Evolutionary conservation across 2,888 invertebrate genomes (phyloP).

Genomic region (Aethes cnicana): DNA sequence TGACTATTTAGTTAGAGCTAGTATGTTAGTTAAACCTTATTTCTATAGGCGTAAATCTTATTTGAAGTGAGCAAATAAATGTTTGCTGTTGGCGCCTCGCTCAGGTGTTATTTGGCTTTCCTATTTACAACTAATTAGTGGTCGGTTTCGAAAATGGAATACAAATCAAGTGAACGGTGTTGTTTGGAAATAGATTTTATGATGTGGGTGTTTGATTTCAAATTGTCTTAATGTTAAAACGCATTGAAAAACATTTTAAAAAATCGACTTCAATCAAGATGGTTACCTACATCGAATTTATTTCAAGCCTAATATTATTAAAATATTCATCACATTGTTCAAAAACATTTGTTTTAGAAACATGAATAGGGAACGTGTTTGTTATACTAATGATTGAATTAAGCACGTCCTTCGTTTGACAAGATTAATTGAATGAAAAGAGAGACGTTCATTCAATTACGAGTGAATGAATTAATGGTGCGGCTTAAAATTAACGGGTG

Average conservation of each 20-base stretch:
- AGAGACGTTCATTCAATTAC: constrained; percentile 48
- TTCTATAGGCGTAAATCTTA: background rate
- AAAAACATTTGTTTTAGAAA: constrained; percentile 16
- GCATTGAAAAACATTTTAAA: too few species aligned
- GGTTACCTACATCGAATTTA: too few species aligned
- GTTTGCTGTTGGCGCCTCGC: constrained; percentile 15
- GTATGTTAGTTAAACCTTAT: background rate
- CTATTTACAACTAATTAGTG: constrained; percentile 18
- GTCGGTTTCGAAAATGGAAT: background rate
- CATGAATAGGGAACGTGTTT: constrained; percentile 27
- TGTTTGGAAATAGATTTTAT: background rate
- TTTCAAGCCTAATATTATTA: constrained; percentile 8
- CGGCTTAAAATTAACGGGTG: constrained; percentile 38
- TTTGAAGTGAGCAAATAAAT: background rate
- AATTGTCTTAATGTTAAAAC: too few species aligned
- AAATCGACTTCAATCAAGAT: too few species aligned
- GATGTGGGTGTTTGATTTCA: background rate
- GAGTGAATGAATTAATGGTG: constrained; percentile 39
- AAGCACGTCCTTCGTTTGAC: constrained; percentile 41
- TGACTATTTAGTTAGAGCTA: too few species aligned
- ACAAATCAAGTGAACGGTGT: background rate
- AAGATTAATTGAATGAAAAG: constrained; percentile 57
- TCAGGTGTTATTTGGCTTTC: constrained; percentile 12
- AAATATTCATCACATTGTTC: constrained; percentile 15
- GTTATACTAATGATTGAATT: constrained; percentile 42